Conservation (phyloP, 2,888 invertebrate species). For the Lottia gigantea region DNA sequence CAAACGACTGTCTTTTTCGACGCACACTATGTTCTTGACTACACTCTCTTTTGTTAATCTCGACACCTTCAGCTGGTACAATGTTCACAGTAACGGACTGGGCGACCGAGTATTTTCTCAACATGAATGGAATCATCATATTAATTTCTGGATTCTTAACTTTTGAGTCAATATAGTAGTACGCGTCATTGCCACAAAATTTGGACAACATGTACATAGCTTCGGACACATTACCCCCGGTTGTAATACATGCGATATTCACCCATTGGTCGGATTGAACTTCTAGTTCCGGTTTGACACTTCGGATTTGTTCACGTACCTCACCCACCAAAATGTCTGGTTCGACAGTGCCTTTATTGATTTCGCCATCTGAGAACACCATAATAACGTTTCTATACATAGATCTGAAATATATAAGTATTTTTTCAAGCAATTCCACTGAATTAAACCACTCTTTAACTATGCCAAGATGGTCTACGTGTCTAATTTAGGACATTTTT, state of each 20-base stretch:
- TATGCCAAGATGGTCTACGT: background rate
- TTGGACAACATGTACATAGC: conserved; percentile 54
- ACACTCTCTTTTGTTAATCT: conserved; percentile 38
- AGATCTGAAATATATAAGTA: conserved; percentile 31
- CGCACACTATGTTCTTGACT: conserved; percentile 42
- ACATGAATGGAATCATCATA: conserved; percentile 55
- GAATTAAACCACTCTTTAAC: too few relatives aligned
- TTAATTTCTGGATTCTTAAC: conserved; percentile 48
- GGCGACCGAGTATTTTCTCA: conserved; percentile 53
- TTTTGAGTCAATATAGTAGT: conserved; percentile 55
- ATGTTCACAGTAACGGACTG: conserved; percentile 49
- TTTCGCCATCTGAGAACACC: conserved; percentile 61
- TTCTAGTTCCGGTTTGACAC: conserved; percentile 41
- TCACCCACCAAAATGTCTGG: conserved; percentile 47
- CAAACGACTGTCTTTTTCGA: conserved; percentile 23
- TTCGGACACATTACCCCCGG: conserved; percentile 55
- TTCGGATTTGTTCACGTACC: conserved; percentile 48
- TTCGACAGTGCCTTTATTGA: conserved; percentile 57
- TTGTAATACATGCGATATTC: conserved; percentile 57
- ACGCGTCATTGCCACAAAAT: conserved; percentile 59
- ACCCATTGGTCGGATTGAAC: conserved; percentile 54
- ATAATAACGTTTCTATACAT: conserved; percentile 53
- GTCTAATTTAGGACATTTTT: too few relatives aligned
- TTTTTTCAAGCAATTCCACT: too few relatives aligned
- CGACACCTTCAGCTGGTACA: conserved; percentile 34